Conservation (phyloP, 2,888 invertebrate species). For the Peribatodes rhomboidaria region DNA sequence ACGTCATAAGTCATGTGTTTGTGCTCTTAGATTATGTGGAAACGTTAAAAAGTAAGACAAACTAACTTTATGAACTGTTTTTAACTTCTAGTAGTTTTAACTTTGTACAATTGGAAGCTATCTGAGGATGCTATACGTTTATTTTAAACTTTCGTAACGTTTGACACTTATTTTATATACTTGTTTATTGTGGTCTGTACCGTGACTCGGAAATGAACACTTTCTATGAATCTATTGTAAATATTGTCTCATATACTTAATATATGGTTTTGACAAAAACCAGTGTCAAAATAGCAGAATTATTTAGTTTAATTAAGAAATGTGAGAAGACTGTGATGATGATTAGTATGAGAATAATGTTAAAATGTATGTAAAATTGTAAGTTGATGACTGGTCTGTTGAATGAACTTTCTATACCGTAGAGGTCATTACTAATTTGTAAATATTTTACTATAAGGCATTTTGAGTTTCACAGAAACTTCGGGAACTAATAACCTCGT, state of each 20-base stretch:
- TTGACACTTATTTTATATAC: constrained; percentile 14
- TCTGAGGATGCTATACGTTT: constrained; percentile 26
- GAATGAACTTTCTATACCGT: constrained; percentile 41
- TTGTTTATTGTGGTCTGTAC: constrained; percentile 6
- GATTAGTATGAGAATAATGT: constrained; percentile 71
- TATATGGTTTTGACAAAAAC: constrained; percentile 49
- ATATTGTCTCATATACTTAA: constrained; percentile 36
- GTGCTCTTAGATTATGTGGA: constrained; percentile 25
- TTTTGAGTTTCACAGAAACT: constrained; percentile 56
- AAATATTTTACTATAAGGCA: constrained; percentile 45
- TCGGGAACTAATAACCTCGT: constrained; percentile 55
- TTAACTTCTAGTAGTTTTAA: constrained; percentile 26
- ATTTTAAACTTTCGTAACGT: not conserved
- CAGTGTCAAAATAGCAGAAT: constrained; percentile 60
- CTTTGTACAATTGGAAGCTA: constrained; percentile 18
- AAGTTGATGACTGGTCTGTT: constrained; percentile 54
- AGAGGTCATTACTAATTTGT: constrained; percentile 37
- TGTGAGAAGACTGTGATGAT: constrained; percentile 86
- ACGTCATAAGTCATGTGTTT: constrained; percentile 15
- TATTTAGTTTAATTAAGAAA: constrained; percentile 65
- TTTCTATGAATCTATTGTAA: constrained; percentile 42
- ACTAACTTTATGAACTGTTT: constrained; percentile 21
- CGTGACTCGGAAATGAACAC: constrained; percentile 24
- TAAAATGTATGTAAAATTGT: constrained; percentile 59
- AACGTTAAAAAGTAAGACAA: constrained; percentile 21